Percentiles rank a stretch among this genome's conserved stretches.
phyloP scores from a whole-genome alignment of 2,797 vertebrate species.

The Danio jaintianensis region DNA sequence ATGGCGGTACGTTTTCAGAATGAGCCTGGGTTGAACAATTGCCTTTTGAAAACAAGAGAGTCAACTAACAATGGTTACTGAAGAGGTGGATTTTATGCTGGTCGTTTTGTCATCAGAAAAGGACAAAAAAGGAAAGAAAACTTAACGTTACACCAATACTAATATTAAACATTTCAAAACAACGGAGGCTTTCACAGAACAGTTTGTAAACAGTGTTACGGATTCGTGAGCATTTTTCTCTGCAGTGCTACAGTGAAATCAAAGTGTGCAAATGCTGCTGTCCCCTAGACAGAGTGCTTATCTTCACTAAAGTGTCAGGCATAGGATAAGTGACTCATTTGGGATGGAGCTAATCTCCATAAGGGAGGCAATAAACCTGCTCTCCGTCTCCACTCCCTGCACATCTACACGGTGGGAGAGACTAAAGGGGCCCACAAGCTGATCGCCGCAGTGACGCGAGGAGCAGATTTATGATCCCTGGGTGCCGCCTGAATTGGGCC shows the following conservation, averaged over 20 bases:
- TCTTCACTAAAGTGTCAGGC: constrained; percentile 41
- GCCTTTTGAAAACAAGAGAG: too few relatives aligned
- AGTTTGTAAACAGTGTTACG: constrained; percentile 1
- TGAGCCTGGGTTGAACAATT: too few relatives aligned
- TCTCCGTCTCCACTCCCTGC: constrained; percentile 24
- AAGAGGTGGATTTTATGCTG: too few relatives aligned
- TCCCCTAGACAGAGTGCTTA: constrained; percentile 39
- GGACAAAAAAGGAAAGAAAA: too few relatives aligned
- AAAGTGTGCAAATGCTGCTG: constrained; percentile 21
- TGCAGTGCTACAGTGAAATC: constrained; percentile 15
- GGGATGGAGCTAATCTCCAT: constrained; percentile 37
- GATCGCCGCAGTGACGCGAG: constrained; percentile 24
- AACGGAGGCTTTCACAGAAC: neutral
- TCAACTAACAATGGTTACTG: too few relatives aligned
- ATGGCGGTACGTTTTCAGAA: too few relatives aligned
- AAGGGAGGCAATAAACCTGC: constrained; percentile 53
- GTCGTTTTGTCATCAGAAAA: too few relatives aligned
- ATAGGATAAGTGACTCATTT: constrained; percentile 48
- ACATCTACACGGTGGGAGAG: constrained; percentile 46
- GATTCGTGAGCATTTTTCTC: constrained; percentile 9
- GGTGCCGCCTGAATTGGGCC: constrained; percentile 36
- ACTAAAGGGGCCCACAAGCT: constrained; percentile 33
- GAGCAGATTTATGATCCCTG: constrained; percentile 53
- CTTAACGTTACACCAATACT: too few relatives aligned
- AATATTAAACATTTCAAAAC: neutral